phyloP scores from a whole-genome alignment of 2,797 vertebrate species.

The Gephyroberyx darwinii region DNA sequence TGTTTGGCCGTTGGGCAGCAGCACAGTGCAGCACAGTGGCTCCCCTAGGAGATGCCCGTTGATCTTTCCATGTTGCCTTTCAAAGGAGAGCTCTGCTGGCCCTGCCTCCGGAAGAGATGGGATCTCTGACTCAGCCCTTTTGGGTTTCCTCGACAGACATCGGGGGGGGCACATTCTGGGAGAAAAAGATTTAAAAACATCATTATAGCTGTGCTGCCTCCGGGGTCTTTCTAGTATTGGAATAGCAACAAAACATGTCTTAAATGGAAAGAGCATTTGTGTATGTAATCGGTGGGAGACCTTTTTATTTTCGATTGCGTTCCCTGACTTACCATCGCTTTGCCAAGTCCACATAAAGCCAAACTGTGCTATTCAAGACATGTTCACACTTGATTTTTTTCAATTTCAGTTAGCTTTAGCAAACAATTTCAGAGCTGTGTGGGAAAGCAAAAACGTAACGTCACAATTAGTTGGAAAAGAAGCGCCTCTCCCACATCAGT shows the following conservation, averaged over 20 bases:
- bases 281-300: not conserved
- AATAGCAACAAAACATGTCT: slow-evolving; percentile 16
- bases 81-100: slow-evolving; percentile 60
- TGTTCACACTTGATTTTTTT: slow-evolving; percentile 32
- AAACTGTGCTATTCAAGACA: slow-evolving; percentile 1
- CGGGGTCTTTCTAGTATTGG: slow-evolving; percentile 22
- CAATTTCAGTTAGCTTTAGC: slow-evolving; percentile 15
- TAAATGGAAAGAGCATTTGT: slow-evolving; percentile 10
- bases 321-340: not conserved
- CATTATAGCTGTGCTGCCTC: slow-evolving; percentile 28
- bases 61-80: slow-evolving; percentile 76
- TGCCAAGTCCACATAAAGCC: slow-evolving; percentile 50
- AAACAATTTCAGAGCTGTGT: slow-evolving; percentile 18
- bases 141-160: slow-evolving; percentile 79
- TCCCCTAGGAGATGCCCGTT: slow-evolving; percentile 75
- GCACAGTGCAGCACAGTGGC: slow-evolving; percentile 48
- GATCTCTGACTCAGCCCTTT: slow-evolving; percentile 83
- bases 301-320: slow-evolving; percentile 15
- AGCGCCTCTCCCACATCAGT: slow-evolving; percentile 22
- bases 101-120: slow-evolving; percentile 82
- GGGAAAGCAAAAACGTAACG: not conserved
- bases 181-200: slow-evolving; percentile 34
- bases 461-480: slow-evolving; percentile 10
- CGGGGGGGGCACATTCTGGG: slow-evolving; percentile 61
- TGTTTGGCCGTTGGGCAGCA: slow-evolving; percentile 63